These are phyloP conservation scores for Diplodus sargus DNA, from an alignment of 2,797 vertebrate species.

Conservation along the genomic window DNA sequence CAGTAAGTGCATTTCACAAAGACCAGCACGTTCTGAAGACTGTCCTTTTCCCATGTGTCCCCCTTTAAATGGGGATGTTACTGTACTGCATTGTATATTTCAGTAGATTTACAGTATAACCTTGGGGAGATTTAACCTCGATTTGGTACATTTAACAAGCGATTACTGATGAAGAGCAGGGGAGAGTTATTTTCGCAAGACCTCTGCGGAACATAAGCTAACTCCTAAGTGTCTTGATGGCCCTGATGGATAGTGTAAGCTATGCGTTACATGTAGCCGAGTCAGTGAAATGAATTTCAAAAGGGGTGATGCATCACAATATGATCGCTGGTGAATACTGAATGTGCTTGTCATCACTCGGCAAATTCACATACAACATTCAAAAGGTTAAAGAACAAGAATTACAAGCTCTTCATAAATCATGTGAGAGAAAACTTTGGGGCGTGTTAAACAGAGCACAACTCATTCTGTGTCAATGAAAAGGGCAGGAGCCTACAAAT, in stretches of 20 bases:
- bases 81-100: neutral
- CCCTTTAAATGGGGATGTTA: neutral
- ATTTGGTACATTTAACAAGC: neutral
- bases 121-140: neutral
- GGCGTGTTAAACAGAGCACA: neutral
- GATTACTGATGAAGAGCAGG: constrained; percentile 2
- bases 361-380: neutral
- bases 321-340: neutral
- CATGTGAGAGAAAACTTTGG: neutral
- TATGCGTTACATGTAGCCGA: neutral
- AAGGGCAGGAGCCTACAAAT: neutral
- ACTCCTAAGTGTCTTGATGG: neutral
- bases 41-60: neutral
- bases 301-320: constrained; percentile 8
- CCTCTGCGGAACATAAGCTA: constrained; percentile 17
- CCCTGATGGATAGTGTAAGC: constrained; percentile 2
- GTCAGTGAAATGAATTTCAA: constrained; percentile 14
- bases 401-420: neutral
- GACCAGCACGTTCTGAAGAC: neutral
- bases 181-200: constrained; percentile 21
- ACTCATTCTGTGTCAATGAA: neutral
- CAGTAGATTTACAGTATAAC: neutral
- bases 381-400: constrained; percentile 7
- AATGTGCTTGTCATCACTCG: neutral
- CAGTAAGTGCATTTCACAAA: constrained; percentile 14